Evolutionary conservation across 2,113 vertebrate genomes (phyloP).

Genomic region (Oceanites oceanicus): DNA sequence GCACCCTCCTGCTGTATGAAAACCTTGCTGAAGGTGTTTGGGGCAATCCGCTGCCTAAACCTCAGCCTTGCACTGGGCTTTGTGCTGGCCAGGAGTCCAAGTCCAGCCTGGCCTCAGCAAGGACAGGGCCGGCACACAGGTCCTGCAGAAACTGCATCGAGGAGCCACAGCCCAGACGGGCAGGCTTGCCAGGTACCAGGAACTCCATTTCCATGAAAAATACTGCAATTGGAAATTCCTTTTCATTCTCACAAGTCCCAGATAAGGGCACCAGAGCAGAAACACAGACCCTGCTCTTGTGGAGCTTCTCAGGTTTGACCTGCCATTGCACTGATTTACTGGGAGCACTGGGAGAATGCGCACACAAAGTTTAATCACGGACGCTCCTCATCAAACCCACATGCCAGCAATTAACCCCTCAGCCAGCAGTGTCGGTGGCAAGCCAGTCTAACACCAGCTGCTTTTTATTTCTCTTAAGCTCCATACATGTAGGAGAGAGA

Average conservation of each 20-base stretch:
- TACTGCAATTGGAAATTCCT: background rate
- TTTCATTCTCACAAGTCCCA: background rate
- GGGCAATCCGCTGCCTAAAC: background rate
- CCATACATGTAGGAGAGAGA: accelerated
- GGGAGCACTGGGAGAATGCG: background rate
- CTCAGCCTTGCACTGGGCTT: background rate
- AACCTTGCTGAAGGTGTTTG: background rate
- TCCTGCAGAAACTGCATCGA: background rate
- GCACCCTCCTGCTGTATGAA: background rate
- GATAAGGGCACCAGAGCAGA: background rate
- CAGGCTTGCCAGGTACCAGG: background rate
- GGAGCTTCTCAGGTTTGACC: background rate
- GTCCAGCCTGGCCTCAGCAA: background rate
- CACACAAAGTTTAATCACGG: accelerated
- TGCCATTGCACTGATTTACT: background rate
- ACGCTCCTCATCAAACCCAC: background rate
- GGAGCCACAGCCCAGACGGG: background rate
- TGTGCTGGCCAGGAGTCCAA: background rate
- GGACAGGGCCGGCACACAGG: background rate
- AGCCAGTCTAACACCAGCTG: background rate
- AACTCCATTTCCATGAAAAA: background rate
- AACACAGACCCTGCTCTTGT: background rate
- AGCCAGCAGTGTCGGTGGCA: background rate
- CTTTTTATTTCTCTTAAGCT: background rate
- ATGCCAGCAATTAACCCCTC: background rate